These are phyloP conservation scores for Poecile montanus DNA, from an alignment of 2,797 vertebrate genomes.

Conservation along the genomic window DNA sequence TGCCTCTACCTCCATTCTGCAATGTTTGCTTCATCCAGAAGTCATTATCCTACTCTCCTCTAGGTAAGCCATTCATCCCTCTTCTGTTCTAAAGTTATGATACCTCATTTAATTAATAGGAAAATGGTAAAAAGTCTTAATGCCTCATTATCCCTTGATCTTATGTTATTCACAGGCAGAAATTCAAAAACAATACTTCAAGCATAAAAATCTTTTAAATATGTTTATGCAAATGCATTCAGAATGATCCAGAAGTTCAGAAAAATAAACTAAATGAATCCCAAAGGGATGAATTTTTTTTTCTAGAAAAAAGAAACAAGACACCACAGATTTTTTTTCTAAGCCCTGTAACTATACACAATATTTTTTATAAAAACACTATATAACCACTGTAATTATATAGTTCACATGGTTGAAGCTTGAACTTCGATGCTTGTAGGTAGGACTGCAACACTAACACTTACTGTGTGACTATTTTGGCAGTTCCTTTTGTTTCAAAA, in stretches of 20 bases:
- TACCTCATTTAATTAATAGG: neutral
- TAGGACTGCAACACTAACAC: neutral
- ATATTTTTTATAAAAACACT: slow-evolving; percentile 31
- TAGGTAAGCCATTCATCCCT: neutral
- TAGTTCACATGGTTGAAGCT: neutral
- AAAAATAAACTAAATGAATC: slow-evolving; percentile 50
- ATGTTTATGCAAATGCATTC: slow-evolving; percentile 10
- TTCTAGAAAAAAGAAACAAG: slow-evolving; percentile 38
- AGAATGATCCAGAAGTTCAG: slow-evolving; percentile 52
- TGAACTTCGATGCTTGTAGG: neutral
- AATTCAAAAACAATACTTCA: neutral
- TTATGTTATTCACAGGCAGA: neutral
- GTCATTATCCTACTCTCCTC: neutral
- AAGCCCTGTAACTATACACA: slow-evolving; percentile 34
- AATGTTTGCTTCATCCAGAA: neutral
- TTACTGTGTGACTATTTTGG: neutral
- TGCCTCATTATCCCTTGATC: neutral
- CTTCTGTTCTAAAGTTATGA: neutral
- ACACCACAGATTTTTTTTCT: slow-evolving; percentile 23
- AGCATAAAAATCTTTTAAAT: slow-evolving; percentile 9
- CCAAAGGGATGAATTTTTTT: neutral
- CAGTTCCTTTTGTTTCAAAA: neutral
- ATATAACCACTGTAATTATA: slow-evolving; percentile 20
- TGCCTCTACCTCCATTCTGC: neutral
- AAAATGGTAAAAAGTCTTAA: neutral